Conservation (phyloP, 2,888 invertebrate genomes). For the Drosophila melanosoma region DNA sequence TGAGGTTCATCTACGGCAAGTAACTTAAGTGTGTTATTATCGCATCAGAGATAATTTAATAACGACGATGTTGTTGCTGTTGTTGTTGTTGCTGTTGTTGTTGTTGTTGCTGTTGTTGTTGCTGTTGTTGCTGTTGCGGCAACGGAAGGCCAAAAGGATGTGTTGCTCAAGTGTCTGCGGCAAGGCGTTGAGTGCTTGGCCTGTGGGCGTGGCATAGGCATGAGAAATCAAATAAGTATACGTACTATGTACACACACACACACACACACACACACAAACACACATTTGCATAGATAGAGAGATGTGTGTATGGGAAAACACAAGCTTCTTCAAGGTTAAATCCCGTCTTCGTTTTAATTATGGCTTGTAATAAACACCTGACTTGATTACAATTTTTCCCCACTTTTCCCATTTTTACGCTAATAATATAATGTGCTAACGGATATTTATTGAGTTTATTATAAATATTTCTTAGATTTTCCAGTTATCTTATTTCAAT, state of each 20-base stretch:
- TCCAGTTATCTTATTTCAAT: background rate
- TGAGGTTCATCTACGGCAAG: conserved; percentile 43
- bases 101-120: conserved; percentile 46
- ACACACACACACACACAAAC: background rate
- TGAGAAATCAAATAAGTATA: conserved; percentile 28
- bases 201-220: conserved; percentile 25
- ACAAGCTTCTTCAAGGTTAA: conserved; percentile 59
- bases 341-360: conserved; percentile 10
- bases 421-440: background rate
- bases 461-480: background rate
- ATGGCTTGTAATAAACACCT: conserved; percentile 23
- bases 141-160: conserved; percentile 56
- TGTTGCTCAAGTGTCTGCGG: conserved; percentile 54
- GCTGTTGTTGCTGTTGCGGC: conserved; percentile 54
- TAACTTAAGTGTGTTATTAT: conserved; percentile 82
- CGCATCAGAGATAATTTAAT: conserved; percentile 83
- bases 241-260: background rate
- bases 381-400: background rate
- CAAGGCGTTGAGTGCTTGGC: conserved; percentile 34
- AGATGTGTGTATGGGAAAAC: background rate
- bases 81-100: conserved; percentile 32
- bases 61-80: conserved; percentile 62
- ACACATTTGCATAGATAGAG: background rate
- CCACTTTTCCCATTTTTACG: background rate
- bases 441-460: background rate